These are phyloP conservation scores for Saccostrea echinata DNA, from an alignment of 1,140 invertebrate species.

Conservation along the genomic window DNA sequence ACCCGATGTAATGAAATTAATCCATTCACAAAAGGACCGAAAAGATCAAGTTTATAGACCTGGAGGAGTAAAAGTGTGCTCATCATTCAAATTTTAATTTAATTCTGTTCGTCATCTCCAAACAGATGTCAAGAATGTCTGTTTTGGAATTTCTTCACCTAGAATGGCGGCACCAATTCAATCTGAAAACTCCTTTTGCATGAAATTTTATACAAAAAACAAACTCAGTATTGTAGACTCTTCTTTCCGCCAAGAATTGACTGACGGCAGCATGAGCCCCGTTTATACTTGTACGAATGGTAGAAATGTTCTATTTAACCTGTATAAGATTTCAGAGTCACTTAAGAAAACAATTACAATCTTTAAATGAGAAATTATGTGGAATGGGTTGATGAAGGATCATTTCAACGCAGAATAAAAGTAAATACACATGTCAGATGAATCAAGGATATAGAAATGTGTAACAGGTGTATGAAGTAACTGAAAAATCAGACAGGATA, in stretches of 20 bases:
- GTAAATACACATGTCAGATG: background rate
- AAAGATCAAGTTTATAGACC: background rate
- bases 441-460: no score
- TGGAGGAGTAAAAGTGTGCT: background rate
- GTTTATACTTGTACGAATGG: background rate
- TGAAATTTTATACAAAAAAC: background rate
- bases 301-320: background rate
- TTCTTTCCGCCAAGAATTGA: background rate
- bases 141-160: background rate
- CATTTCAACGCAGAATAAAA: background rate
- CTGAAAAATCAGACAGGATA: no score
- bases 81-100: background rate
- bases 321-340: background rate
- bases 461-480: no score
- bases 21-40: conserved; percentile 10
- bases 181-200: background rate
- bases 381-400: background rate
- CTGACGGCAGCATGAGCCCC: background rate
- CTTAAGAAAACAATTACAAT: background rate
- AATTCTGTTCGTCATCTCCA: background rate
- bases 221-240: background rate
- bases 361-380: background rate
- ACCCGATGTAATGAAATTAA: conserved; percentile 28
- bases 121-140: background rate
- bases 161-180: background rate